These are phyloP conservation scores for Stenurella melanura DNA, from an alignment of 2,888 invertebrate genomes.

Conservation along the genomic window DNA sequence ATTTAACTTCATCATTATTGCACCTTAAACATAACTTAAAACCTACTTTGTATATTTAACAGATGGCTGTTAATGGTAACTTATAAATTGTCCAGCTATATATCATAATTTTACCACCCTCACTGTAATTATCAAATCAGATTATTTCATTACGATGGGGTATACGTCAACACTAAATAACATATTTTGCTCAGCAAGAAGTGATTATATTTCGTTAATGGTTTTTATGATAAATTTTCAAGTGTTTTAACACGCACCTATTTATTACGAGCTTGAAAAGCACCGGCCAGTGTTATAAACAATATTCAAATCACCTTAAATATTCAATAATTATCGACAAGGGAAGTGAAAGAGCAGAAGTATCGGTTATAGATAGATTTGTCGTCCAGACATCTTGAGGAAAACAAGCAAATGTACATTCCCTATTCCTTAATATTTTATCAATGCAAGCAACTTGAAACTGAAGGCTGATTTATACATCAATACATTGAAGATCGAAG, in stretches of 20 bases:
- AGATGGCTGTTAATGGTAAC: too few species aligned
- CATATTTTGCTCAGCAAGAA: background rate
- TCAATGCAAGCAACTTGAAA: too few species aligned
- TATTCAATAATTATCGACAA: slow-evolving; percentile 5
- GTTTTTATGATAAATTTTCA: background rate
- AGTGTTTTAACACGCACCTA: background rate
- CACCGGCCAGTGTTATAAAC: background rate
- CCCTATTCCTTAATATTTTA: too few species aligned
- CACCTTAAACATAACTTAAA: too few species aligned
- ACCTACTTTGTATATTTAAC: too few species aligned
- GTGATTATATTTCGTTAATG: background rate
- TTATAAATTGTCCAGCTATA: background rate
- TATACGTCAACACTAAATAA: background rate
- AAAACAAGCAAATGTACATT: background rate
- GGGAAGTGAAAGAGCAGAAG: background rate
- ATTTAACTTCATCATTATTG: too few species aligned
- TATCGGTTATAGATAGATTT: slow-evolving; percentile 5
- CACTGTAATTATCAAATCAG: background rate
- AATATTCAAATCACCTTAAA: slow-evolving; percentile 9
- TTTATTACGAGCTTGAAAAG: background rate
- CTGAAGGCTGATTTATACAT: too few species aligned
- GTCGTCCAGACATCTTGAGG: background rate
- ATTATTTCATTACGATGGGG: background rate
- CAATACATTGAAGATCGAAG: too few species aligned
- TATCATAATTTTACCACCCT: background rate